A percentile compares a stretch with the other conserved stretches of the same genome.
These are phyloP conservation scores for Sebastes minor DNA, from an alignment of 2,797 vertebrate species.

Conservation along the genomic window DNA sequence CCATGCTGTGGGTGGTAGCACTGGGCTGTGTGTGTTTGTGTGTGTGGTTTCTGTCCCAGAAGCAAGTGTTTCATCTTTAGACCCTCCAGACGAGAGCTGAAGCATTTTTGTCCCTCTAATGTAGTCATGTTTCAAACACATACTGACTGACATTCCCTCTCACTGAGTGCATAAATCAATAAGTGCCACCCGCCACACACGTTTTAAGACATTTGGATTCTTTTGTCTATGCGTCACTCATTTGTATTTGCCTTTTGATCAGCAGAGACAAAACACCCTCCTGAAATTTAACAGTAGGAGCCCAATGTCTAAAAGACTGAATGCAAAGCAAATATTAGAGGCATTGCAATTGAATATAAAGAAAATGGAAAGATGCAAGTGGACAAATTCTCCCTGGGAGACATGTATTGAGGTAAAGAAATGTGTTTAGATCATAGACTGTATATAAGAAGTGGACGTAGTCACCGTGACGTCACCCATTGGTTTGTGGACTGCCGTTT, in stretches of 20 bases:
- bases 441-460: neutral
- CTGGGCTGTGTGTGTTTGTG: conserved; percentile 1
- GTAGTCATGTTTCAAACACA: conserved; percentile 25
- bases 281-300: neutral
- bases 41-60: conserved; percentile 9
- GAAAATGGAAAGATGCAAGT: neutral
- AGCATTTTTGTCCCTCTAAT: neutral
- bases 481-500: neutral
- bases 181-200: conserved; percentile 7
- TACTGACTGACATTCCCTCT: neutral
- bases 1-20: conserved; percentile 40
- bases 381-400: neutral
- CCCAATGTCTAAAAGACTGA: neutral
- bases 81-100: neutral
- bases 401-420: neutral
- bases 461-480: neutral
- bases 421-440: neutral
- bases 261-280: neutral
- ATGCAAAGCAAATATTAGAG: neutral
- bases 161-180: conserved; percentile 5
- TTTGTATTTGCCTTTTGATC: neutral
- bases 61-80: conserved; percentile 7
- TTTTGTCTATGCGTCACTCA: neutral
- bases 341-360: rapidly evolving
- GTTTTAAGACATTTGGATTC: neutral